Evolutionary conservation across 2,113 vertebrate species (phyloP), one percentile per base, ranked within the genome.

Genomic region (Procavia capensis): DNA sequence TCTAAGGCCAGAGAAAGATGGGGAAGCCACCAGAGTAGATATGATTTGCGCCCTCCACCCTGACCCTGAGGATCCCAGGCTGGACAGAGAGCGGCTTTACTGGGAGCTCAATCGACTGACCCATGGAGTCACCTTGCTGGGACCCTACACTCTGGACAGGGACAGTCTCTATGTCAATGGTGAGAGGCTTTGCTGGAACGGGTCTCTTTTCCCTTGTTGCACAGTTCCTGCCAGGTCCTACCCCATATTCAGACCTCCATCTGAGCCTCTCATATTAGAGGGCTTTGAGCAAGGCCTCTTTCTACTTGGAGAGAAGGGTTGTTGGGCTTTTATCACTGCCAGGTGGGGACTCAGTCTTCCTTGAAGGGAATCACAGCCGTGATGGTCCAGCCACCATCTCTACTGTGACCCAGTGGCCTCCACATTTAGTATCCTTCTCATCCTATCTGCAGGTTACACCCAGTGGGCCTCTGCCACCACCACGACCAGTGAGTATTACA

Each of bases 131-230:
- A 88, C 95, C 54, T 61, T 1, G n/a, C 78, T 97, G 54, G 96
- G 95, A 24, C 74, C 84, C 83, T 97, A 95, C n/a, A 86, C 14
- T 17, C 76, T 97, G 45, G 96, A 97, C 75, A 93, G 61, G 27
- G 47, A 79, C 41, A 97, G 94, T 50, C 96, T 97, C 45, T 89
- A 86, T 25, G 54, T 97, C 68, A 93, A 94, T 0, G 97, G 97
- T 97, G 68, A 96, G 97, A 61, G n/a, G 14, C 45, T 9, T 0
- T 29, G n/a, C 54, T 13, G 34, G 5, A 20, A 2, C 6, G 2
- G 47, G 16, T n/a, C 14, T 19, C 50, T 24, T 24, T 0, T n/a
- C 41, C 16, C 5, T 45, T 78, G 2, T 29, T 4, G 24, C 13
- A 11, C 3, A 41, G 39, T 13, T 76, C 27, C 41, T 75, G 5